Evolutionary conservation across 1,140 invertebrate species (phyloP).

Genomic region (Marisa cornuarietis): DNA sequence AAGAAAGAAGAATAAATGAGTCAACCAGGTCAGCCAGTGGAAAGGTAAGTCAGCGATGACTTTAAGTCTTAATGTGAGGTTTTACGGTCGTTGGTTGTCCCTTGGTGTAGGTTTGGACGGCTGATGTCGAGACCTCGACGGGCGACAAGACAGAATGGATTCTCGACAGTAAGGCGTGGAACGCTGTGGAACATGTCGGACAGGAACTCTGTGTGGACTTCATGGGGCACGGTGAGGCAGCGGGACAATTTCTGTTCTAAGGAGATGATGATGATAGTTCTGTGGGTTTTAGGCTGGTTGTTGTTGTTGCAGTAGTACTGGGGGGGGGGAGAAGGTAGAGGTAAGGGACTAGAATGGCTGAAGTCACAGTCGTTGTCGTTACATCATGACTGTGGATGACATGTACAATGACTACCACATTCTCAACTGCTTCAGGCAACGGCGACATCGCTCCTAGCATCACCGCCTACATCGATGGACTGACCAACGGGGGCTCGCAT

Average conservation of each 20-base stretch:
- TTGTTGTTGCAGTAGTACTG: too few species aligned
- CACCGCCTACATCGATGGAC: background rate
- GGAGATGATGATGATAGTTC: too few species aligned
- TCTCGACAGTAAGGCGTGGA: background rate
- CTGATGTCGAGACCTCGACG: background rate
- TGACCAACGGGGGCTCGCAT: background rate
- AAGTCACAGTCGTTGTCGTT: background rate
- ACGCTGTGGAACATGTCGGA: background rate
- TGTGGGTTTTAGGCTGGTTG: too few species aligned
- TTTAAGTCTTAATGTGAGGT: too few species aligned
- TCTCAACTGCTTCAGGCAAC: too few species aligned
- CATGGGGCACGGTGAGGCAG: constrained; percentile 13
- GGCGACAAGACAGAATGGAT: background rate
- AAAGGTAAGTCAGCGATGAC: too few species aligned
- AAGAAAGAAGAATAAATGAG: too few species aligned
- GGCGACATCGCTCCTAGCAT: background rate
- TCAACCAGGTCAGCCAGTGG: too few species aligned
- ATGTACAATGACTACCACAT: too few species aligned
- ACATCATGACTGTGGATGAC: too few species aligned
- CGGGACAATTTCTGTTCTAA: too few species aligned
- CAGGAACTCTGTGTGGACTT: constrained; percentile 15
- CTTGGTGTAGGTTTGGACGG: constrained; percentile 7
- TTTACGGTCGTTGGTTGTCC: background rate
- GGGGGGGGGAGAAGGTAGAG: background rate
- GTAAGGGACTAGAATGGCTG: too few species aligned